Percentiles rank a stretch among this genome's conserved stretches.
phyloP scores from a whole-genome alignment of 2,113 vertebrate genomes.

The Petaurus breviceps region DNA sequence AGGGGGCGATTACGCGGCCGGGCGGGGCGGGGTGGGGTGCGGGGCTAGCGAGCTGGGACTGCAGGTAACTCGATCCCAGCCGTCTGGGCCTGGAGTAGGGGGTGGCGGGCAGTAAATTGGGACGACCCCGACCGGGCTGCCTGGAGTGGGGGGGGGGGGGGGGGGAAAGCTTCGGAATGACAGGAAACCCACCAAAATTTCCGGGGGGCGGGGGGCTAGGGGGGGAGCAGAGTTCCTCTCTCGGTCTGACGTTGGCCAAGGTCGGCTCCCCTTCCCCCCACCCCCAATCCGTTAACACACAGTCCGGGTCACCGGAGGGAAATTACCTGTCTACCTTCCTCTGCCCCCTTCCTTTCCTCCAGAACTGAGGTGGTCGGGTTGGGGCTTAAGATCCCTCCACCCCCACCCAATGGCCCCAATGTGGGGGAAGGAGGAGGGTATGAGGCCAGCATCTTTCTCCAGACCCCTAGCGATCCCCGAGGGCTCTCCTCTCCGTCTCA shows the following conservation, averaged over 20 bases:
- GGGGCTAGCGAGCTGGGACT: not conserved
- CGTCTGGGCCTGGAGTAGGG: not conserved
- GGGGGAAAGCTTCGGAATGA: too few species aligned
- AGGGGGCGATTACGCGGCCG: not conserved
- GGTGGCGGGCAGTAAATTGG: not conserved
- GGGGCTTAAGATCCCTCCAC: not conserved
- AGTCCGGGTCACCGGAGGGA: not conserved
- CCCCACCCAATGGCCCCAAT: not conserved
- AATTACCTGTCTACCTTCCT: conserved; percentile 61
- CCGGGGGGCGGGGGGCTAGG: conserved; percentile 37
- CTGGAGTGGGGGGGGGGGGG: not conserved
- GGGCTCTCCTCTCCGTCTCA: not conserved
- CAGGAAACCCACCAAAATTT: conserved; percentile 67
- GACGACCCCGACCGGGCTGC: conserved; percentile 2
- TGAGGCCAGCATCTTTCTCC: not conserved
- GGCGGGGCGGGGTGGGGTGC: conserved; percentile 17
- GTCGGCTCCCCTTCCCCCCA: not conserved
- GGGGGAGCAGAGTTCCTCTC: conserved; percentile 57
- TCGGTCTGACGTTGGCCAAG: conserved; percentile 52
- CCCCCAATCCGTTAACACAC: not conserved
- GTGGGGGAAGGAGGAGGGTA: not conserved
- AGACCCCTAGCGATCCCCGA: not conserved
- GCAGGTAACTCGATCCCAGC: conserved; percentile 73
- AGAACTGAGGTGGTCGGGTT: fast-evolving
- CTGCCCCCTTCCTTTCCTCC: not conserved